Conservation (phyloP, 2,888 invertebrate genomes). For the Clunio marinus region DNA sequence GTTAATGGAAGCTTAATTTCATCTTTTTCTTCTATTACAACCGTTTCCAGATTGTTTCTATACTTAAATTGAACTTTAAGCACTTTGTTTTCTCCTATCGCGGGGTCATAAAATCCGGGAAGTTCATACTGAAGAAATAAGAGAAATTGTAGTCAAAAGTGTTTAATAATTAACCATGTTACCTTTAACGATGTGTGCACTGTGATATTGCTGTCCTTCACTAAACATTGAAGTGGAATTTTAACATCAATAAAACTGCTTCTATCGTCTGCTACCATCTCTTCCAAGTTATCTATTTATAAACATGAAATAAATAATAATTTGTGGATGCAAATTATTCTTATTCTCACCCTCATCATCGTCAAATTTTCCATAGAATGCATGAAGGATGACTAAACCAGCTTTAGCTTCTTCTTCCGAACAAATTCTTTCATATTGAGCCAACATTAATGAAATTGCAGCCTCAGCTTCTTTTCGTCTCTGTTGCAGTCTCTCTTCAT, state of each 20-base stretch:
- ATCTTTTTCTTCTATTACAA: constrained; percentile 74
- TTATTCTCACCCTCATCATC: constrained; percentile 43
- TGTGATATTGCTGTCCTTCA: constrained; percentile 83
- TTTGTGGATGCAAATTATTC: too few relatives aligned
- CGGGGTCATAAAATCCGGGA: constrained; percentile 96
- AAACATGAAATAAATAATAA: too few relatives aligned
- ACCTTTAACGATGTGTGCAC: constrained; percentile 85
- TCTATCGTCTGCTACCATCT: constrained; percentile 39
- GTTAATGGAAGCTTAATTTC: constrained; percentile 14
- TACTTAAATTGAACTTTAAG: constrained; percentile 82
- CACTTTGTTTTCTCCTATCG: constrained; percentile 85
- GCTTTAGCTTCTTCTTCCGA: constrained; percentile 74
- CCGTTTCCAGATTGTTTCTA: constrained; percentile 72
- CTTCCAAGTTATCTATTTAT: constrained; percentile 21
- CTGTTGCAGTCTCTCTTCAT: constrained; percentile 59
- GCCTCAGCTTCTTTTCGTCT: constrained; percentile 79
- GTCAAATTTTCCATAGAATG: constrained; percentile 70
- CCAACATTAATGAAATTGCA: constrained; percentile 85
- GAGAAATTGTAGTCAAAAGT: constrained; percentile 15
- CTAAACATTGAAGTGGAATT: constrained; percentile 89
- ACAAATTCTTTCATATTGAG: constrained; percentile 77
- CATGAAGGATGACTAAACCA: constrained; percentile 82
- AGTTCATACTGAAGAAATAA: constrained; percentile 72
- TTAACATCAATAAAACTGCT: constrained; percentile 75
- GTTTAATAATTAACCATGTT: constrained; percentile 41